These are phyloP conservation scores for Eupithecia vulgata DNA, from an alignment of 2,888 invertebrate species.

Conservation along the genomic window DNA sequence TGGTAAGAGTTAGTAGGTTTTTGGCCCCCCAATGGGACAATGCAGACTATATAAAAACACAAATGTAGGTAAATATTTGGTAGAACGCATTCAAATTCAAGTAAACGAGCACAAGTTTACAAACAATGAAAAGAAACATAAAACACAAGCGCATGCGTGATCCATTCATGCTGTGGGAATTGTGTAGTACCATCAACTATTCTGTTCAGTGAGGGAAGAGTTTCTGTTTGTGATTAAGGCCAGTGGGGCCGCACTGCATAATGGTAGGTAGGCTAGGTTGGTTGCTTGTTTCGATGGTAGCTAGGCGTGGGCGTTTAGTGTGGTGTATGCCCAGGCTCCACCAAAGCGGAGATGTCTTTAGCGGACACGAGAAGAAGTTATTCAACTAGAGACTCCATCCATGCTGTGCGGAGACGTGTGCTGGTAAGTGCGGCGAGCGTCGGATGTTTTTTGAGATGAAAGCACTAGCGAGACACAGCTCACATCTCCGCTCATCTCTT, in stretches of 20 bases:
- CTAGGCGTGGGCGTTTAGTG: not conserved
- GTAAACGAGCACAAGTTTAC: not conserved
- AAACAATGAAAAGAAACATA: slow-evolving; percentile 1
- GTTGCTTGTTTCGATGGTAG: not conserved
- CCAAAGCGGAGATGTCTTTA: too few relatives aligned
- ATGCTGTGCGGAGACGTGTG: too few relatives aligned
- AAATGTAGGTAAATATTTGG: not conserved
- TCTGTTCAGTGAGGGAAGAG: not conserved
- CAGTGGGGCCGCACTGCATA: not conserved
- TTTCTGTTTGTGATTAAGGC: not conserved
- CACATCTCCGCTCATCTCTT: too few relatives aligned
- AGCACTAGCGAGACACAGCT: too few relatives aligned
- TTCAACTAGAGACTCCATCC: too few relatives aligned
- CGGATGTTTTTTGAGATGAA: too few relatives aligned
- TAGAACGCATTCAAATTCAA: slow-evolving; percentile 9
- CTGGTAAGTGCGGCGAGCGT: too few relatives aligned
- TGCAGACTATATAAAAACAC: not conserved
- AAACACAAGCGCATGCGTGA: slow-evolving; percentile 6
- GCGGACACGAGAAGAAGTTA: too few relatives aligned
- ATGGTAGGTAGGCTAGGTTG: not conserved
- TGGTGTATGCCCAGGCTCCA: too few relatives aligned
- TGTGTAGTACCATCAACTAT: slow-evolving; percentile 7
- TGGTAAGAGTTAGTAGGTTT: not conserved
- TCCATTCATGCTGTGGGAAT: slow-evolving; percentile 21
- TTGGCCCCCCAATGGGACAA: too few relatives aligned